Percentiles rank a stretch among this genome's conserved stretches.
Evolutionary conservation across 1,140 invertebrate species (phyloP).

Genomic region (Sminthurinus signatus): DNA sequence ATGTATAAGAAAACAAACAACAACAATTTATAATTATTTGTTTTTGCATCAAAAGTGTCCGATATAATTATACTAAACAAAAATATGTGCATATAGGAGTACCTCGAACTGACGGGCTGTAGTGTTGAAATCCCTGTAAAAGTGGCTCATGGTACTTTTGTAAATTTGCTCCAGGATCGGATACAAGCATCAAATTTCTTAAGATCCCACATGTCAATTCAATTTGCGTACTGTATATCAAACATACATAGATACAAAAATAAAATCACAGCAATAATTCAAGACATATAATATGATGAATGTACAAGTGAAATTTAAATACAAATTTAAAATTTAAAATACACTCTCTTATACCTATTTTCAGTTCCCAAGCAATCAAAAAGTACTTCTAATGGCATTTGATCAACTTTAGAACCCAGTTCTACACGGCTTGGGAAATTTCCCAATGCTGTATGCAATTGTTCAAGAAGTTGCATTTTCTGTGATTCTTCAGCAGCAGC

Average conservation of each 20-base stretch:
- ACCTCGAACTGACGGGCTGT: slow-evolving; percentile 22
- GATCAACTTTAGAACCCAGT: slow-evolving; percentile 13
- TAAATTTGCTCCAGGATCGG: slow-evolving; percentile 23
- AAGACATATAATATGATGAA: too few relatives aligned
- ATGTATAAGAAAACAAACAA: not conserved
- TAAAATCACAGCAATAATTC: not conserved
- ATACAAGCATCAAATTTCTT: slow-evolving; percentile 31
- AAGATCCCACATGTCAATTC: slow-evolving; percentile 34
- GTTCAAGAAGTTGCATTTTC: slow-evolving; percentile 21
- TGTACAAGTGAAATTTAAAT: not conserved
- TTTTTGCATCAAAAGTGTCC: not conserved
- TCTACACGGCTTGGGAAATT: slow-evolving; percentile 19
- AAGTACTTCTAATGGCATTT: slow-evolving; percentile 22
- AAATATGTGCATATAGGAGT: not conserved
- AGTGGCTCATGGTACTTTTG: slow-evolving; percentile 35
- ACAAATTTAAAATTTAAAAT: not conserved
- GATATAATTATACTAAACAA: not conserved
- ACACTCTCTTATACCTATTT: slow-evolving; percentile 11
- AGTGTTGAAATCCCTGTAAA: slow-evolving; percentile 32
- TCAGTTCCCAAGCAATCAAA: slow-evolving; percentile 35
- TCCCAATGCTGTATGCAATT: slow-evolving; percentile 27
- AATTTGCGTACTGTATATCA: slow-evolving; percentile 24
- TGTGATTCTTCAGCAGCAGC: not conserved
- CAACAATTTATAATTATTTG: not conserved
- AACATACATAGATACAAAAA: not conserved